These are phyloP conservation scores for Psophia crepitans DNA, from an alignment of 2,113 vertebrate genomes.

Conservation along the genomic window DNA sequence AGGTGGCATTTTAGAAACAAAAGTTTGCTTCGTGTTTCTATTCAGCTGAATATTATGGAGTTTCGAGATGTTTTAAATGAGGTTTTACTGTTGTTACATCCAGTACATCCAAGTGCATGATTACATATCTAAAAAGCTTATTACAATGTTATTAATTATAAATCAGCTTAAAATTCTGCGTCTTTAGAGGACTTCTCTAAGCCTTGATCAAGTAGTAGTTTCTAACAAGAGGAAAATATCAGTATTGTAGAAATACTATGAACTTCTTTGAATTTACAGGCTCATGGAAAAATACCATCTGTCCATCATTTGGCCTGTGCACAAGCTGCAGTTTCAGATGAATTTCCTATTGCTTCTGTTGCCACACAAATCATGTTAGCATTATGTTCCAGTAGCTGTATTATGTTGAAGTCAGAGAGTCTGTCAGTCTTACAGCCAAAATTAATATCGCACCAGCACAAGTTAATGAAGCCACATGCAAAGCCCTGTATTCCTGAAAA, in stretches of 20 bases:
- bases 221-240: not conserved
- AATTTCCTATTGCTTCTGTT: not conserved
- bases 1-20: not conserved
- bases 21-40: not conserved
- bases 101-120: not conserved
- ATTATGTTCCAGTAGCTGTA: not conserved
- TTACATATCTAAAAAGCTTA: not conserved
- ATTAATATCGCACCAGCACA: not conserved
- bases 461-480: not conserved
- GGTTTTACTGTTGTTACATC: not conserved
- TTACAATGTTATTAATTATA: not conserved
- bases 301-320: not conserved
- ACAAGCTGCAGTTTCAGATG: not conserved
- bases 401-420: not conserved
- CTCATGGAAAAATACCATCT: not conserved
- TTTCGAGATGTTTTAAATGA: not conserved
- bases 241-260: not conserved
- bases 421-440: not conserved
- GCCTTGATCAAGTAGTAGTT: not conserved
- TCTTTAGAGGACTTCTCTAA: not conserved
- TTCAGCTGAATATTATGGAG: not conserved
- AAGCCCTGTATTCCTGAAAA: not conserved
- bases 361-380: not conserved
- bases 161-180: not conserved
- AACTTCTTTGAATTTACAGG: not conserved